phyloP scores from a whole-genome alignment of 2,797 vertebrate genomes.

The Arnoldichthys spilopterus region DNA sequence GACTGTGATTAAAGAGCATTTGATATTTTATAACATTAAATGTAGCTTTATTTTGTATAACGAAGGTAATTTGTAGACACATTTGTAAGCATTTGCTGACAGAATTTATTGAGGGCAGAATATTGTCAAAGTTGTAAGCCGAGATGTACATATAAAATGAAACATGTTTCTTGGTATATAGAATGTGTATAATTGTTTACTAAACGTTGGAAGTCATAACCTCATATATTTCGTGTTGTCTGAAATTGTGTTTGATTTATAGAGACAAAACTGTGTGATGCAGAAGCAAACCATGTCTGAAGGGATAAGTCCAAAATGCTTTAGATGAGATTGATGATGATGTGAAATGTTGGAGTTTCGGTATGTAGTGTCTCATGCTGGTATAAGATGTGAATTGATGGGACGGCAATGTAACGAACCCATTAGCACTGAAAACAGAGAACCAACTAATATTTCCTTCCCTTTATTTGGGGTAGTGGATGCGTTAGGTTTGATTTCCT shows the following conservation, averaged over 20 bases:
- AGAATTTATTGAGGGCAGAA: constrained; percentile 31
- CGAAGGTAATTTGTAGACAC: constrained; percentile 54
- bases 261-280: constrained; percentile 43
- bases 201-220: constrained; percentile 56
- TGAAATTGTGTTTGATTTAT: constrained; percentile 41
- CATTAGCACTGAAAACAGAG: constrained; percentile 63
- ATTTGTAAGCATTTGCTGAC: constrained; percentile 45
- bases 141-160: constrained; percentile 60
- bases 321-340: constrained; percentile 42
- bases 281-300: constrained; percentile 43
- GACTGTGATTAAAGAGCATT: constrained; percentile 46
- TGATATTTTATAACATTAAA: constrained; percentile 53
- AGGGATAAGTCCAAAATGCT: constrained; percentile 50
- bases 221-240: constrained; percentile 48
- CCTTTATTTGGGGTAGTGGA: constrained; percentile 1
- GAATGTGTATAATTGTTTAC: constrained; percentile 61
- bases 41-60: constrained; percentile 60
- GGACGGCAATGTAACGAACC: constrained; percentile 57
- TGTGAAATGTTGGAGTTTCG: constrained; percentile 60
- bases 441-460: constrained; percentile 57
- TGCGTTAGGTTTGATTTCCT: constrained; percentile 58
- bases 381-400: constrained; percentile 68
- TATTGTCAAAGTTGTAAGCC: constrained; percentile 37
- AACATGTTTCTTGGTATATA: constrained; percentile 52
- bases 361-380: constrained; percentile 61